Evolutionary conservation across 2,888 invertebrate genomes (phyloP).

Genomic region (Anaspis maculata): DNA sequence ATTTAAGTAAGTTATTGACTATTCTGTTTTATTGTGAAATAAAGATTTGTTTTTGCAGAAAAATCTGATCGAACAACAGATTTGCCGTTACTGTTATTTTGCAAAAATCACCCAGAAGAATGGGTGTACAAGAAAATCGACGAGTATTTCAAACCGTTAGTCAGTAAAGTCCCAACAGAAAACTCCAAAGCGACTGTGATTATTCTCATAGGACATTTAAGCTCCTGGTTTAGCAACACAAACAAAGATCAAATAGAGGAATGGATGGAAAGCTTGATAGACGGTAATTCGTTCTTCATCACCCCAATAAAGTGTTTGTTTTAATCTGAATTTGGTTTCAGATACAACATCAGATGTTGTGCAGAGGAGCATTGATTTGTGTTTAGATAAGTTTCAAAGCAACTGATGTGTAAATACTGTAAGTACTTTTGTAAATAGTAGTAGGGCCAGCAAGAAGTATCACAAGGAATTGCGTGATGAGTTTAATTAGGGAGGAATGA

Average conservation of each 20-base stretch:
- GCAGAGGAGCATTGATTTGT: slow-evolving; percentile 7
- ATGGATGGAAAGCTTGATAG: no score
- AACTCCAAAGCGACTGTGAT: slow-evolving; percentile 29
- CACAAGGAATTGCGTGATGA: no score
- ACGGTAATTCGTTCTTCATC: no score
- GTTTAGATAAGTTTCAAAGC: no score
- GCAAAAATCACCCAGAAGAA: slow-evolving; percentile 36
- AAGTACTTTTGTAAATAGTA: no score
- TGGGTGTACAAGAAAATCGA: slow-evolving; percentile 40
- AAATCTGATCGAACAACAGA: slow-evolving; percentile 24
- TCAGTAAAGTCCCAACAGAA: slow-evolving; percentile 22
- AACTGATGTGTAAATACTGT: no score
- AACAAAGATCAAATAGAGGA: no score
- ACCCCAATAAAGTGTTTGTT: no score
- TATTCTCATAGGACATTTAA: slow-evolving; percentile 26
- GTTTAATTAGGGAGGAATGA: no score
- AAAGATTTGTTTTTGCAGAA: slow-evolving; percentile 19
- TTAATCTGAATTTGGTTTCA: slow-evolving; percentile 15
- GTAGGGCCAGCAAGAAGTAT: no score
- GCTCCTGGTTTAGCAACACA: slow-evolving; percentile 18
- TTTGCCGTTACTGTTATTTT: slow-evolving; percentile 34
- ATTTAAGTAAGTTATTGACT: slow-evolving; percentile 35
- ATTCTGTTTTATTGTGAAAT: slow-evolving; percentile 1
- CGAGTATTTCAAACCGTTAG: slow-evolving; percentile 26
- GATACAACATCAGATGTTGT: slow-evolving; percentile 18